Evolutionary conservation across 2,113 vertebrate genomes (phyloP), one percentile per base, ranked within the genome.

Genomic region (Potamarius usumacintae): DNA sequence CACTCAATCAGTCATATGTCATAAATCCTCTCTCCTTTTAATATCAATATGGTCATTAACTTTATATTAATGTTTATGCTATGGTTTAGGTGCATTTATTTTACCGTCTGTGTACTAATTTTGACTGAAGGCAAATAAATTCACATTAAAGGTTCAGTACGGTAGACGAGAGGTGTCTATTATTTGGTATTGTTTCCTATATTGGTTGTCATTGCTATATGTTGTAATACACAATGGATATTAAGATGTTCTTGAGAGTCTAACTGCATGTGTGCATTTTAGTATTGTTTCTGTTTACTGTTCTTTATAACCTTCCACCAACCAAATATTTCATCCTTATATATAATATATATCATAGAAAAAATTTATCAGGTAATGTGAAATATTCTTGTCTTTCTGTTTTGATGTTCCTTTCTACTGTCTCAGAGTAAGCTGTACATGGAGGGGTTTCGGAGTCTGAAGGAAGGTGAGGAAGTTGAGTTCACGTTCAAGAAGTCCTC

Each of bases 401-500:
- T 74, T 72, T 86, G 34, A 60, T 82, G 22, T 18, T 34, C 18
- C 22, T 55, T 62, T 76, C 4, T 71, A 5, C 17, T 58, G 30
- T 14, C 10, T 63, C 93, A 99, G 98, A 99, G 98, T 93, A 99
- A 99, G 92, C 95, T 99, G 85, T 97, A 99, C 94, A 99, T 99
- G 98, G 98, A 99, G 57, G 98, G 98, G 1, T 99, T 99, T 93
- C 97, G 98, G 89, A 99, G 98, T 93, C 94, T 99, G 91, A 99
- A 98, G 94, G 98, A 99, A 92, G 97, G 97, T 0, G 98, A 99
- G 89, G 95, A 95, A 0, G 97, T 99, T 0, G 98, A 99, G 89
- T 99, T 99, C 93, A 97, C 97, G 89, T 99, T 98, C 94, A 98
- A 99, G 94, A 99, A 98, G 89, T 99, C 98, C 0, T 97, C 96